Conservation (phyloP, 2,888 invertebrate species). For the Pyralis farinalis region DNA sequence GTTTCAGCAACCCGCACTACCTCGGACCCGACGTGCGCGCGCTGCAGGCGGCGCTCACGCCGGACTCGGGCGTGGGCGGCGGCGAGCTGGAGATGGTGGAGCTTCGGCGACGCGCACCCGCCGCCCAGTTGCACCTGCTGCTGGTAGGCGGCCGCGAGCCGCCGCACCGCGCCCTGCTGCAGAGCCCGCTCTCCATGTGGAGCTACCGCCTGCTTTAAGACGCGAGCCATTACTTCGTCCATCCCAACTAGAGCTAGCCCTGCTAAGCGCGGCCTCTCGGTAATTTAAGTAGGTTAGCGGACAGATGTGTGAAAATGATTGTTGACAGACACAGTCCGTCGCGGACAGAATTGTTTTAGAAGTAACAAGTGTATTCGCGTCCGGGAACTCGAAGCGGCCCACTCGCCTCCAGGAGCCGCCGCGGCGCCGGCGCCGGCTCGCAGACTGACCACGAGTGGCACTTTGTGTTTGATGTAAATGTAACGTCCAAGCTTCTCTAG, state of each 20-base stretch:
- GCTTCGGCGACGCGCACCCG: conserved; percentile 37
- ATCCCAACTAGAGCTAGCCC: conserved; percentile 8
- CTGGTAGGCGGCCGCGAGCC: conserved; percentile 90
- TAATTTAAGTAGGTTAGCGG: conserved; percentile 1
- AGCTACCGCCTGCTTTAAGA: conserved; percentile 81
- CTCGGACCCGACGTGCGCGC: conserved; percentile 85
- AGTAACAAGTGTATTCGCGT: too few species aligned
- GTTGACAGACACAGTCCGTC: conserved; percentile 3
- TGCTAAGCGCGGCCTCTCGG: too few species aligned
- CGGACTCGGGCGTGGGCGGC: conserved; percentile 82
- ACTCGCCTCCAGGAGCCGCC: too few species aligned
- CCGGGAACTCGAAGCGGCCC: too few species aligned
- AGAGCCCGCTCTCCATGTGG: conserved; percentile 90
- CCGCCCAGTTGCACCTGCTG: conserved; percentile 49
- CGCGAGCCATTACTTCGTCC: conserved; percentile 2
- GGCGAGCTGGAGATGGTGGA: conserved; percentile 68
- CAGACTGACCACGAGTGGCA: not conserved
- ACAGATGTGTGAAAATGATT: not conserved
- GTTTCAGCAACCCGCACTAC: conserved; percentile 90
- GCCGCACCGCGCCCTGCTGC: conserved; percentile 87
- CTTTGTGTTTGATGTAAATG: conserved; percentile 18
- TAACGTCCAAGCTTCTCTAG: conserved; percentile 29
- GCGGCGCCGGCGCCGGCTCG: not conserved
- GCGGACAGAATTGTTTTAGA: not conserved
- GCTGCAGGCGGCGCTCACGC: conserved; percentile 85